Evolutionary conservation across 2,888 invertebrate species (phyloP), one percentile per base, ranked within the genome.

Genomic region (Campoplex nolae): DNA sequence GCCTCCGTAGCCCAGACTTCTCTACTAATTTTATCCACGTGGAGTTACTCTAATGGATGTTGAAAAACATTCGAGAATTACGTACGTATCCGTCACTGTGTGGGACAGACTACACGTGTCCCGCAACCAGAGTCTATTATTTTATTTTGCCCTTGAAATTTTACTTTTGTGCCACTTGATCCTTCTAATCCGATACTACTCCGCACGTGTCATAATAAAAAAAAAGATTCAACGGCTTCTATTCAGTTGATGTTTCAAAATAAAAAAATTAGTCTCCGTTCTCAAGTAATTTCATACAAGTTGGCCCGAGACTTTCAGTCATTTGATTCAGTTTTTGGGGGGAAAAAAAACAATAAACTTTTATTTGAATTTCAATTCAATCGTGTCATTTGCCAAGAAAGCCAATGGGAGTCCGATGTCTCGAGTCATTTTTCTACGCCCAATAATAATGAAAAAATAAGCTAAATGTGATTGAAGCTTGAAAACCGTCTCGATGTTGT

Each of bases 21-120:
- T 58, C 65, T 13, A 6, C n/a, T 45, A 38, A 35, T 67, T 51
- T 48, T 65, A 18, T 67, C 65, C 75, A 48, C 74, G 81, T 82
- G 58, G 56, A 62, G 58, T 16, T 1, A 51, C 54, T 23, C 16
- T 23, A 45, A 78, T 82, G 67, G 51, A 62, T 62, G 78, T 74
- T 67, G 78, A 74, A 78, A 85, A 82, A 78, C 82, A 85, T 78
- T 68, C 38, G 4, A 23, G 79, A 42, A 45, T 32, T 51, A 38
- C 71, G 35, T 32, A 78, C 9, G 9, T 73, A 32, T 38, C 73
- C 73, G 56, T 83, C 51, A 65, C 54, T 38, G 42, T 71, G 71
- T 71, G 71, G 45, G 83, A 84, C 74, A 42, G 38, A 42, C 76
- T 48, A 13, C 76, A 77, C 76, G 76, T 67, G 65, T 65, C n/a